Percentiles rank a stretch among this genome's conserved stretches.
These are phyloP conservation scores for Gobio gobio DNA, from an alignment of 2,113 vertebrate species.

Conservation along the genomic window DNA sequence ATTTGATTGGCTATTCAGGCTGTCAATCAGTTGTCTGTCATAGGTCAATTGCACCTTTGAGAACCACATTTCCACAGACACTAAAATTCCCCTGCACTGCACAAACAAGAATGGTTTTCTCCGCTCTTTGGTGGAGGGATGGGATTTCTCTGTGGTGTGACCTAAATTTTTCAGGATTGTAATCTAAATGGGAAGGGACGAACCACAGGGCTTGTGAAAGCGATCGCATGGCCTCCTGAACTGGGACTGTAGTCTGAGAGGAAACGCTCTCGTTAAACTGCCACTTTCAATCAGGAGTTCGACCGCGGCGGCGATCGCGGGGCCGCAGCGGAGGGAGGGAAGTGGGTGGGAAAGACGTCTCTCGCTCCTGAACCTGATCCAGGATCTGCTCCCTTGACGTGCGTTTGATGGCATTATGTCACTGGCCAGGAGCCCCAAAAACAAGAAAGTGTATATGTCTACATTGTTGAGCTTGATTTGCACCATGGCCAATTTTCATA, in stretches of 20 bases:
- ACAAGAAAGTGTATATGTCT: not conserved
- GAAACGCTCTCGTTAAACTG: conserved; percentile 61
- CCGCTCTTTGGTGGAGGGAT: not conserved
- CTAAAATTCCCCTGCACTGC: not conserved
- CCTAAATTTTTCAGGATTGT: conserved; percentile 57
- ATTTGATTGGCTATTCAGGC: not conserved
- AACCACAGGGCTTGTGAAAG: conserved; percentile 56
- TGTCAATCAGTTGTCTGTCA: not conserved
- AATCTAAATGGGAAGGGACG: conserved; percentile 55
- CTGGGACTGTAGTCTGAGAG: conserved; percentile 46
- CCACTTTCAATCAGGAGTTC: conserved; percentile 57
- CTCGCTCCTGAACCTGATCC: conserved; percentile 28
- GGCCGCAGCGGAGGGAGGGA: not conserved
- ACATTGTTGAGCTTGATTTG: not conserved
- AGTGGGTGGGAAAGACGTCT: conserved; percentile 31
- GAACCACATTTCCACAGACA: not conserved
- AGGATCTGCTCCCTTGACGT: conserved; percentile 41
- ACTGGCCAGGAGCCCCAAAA: conserved; percentile 38
- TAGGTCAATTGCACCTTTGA: not conserved
- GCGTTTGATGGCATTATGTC: conserved; percentile 51
- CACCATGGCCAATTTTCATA: conserved; percentile 14
- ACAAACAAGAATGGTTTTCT: not conserved
- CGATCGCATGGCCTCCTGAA: conserved; percentile 51
- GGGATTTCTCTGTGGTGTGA: conserved; percentile 45
- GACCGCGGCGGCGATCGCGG: conserved; percentile 32